Conservation (phyloP, 2,888 invertebrate species). For the Pardosa pseudoannulata region DNA sequence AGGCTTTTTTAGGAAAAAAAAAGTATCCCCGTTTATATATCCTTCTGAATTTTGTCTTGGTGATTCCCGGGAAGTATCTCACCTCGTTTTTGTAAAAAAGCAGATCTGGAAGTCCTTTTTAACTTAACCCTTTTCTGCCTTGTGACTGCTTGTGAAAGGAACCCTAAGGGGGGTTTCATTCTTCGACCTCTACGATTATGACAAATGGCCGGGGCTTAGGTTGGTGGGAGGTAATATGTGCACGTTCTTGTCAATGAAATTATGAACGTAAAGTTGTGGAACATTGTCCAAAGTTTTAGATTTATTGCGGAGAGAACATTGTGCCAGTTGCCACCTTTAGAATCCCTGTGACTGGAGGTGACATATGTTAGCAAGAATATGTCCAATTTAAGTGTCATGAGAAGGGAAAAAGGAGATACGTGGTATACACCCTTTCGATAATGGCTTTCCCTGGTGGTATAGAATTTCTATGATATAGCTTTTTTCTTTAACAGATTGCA, state of each 20-base stretch:
- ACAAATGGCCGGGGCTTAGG: background rate
- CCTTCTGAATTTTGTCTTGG: background rate
- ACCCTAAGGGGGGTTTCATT: too few relatives aligned
- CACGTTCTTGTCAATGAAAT: background rate
- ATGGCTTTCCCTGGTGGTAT: too few relatives aligned
- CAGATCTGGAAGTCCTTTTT: background rate
- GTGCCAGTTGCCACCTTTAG: background rate
- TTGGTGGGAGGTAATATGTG: background rate
- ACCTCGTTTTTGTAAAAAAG: too few relatives aligned
- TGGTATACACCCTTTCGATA: too few relatives aligned
- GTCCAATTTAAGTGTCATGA: too few relatives aligned
- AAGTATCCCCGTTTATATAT: background rate
- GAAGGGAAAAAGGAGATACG: too few relatives aligned
- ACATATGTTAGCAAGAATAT: background rate
- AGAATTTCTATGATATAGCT: too few relatives aligned
- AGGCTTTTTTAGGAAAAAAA: background rate
- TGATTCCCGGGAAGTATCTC: too few relatives aligned
- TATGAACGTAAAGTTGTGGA: slow-evolving; percentile 2
- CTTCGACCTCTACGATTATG: too few relatives aligned
- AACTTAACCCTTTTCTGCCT: background rate
- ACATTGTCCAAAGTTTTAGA: slow-evolving; percentile 11
- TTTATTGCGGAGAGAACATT: background rate
- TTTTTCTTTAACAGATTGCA: too few relatives aligned
- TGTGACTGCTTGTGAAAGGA: too few relatives aligned
- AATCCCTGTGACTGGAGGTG: background rate